Conservation (phyloP, 2,797 vertebrate species). For the Gambusia yucatana region DNA sequence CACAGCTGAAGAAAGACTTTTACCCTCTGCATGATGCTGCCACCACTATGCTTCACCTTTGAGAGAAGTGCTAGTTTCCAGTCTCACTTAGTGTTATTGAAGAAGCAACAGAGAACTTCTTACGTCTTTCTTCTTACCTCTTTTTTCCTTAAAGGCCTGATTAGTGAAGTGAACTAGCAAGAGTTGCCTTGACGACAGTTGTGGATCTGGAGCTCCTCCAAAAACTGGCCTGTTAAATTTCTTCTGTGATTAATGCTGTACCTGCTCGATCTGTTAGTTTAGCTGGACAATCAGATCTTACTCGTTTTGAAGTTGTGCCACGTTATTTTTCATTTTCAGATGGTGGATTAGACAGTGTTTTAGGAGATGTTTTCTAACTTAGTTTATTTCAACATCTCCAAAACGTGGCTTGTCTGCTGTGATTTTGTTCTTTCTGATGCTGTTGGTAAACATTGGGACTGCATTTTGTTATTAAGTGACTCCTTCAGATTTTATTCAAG, state of each 20-base stretch:
- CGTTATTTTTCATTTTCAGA: neutral
- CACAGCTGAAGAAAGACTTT: neutral
- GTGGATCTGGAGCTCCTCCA: neutral
- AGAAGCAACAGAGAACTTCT: neutral
- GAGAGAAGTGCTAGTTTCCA: neutral
- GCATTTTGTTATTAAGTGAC: neutral
- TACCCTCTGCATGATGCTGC: neutral
- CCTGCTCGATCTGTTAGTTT: neutral
- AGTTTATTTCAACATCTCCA: neutral
- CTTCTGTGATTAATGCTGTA: neutral
- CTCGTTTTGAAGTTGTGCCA: neutral
- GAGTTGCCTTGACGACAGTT: neutral
- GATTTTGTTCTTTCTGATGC: neutral
- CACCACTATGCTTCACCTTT: neutral
- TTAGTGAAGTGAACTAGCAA: neutral
- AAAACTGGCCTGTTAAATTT: neutral
- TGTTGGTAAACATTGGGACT: neutral
- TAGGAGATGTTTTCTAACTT: neutral
- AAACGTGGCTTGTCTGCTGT: neutral
- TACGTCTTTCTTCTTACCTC: neutral
- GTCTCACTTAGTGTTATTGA: neutral
- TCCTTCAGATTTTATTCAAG: neutral
- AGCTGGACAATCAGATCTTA: neutral
- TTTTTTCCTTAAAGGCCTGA: neutral
- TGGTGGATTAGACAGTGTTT: neutral